phyloP scores from a whole-genome alignment of 2,888 invertebrate genomes.

The Zygogramma bicolorata region DNA sequence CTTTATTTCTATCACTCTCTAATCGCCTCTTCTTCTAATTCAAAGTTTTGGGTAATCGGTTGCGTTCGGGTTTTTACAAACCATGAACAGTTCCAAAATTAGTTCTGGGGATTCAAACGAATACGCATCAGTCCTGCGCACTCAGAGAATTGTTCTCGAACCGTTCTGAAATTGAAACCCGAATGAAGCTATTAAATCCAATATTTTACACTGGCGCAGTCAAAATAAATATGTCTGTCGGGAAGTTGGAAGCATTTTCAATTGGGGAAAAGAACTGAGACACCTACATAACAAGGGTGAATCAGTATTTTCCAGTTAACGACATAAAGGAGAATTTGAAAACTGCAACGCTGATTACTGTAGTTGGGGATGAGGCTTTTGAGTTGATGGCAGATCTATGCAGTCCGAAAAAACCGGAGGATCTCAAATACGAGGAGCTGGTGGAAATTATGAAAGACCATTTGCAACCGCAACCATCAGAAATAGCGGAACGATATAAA shows the following conservation, averaged over 20 bases:
- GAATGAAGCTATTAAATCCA: too few relatives aligned
- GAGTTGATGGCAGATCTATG: background rate
- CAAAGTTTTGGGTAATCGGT: too few relatives aligned
- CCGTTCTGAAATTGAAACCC: too few relatives aligned
- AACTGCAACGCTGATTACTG: background rate
- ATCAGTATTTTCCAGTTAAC: too few relatives aligned
- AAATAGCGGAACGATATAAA: background rate
- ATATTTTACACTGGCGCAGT: background rate
- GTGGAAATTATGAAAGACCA: background rate
- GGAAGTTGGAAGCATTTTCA: background rate
- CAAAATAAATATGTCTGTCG: background rate
- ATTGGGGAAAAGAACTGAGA: background rate
- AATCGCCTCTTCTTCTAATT: too few relatives aligned
- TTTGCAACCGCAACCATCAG: background rate
- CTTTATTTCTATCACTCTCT: too few relatives aligned
- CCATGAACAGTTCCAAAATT: too few relatives aligned
- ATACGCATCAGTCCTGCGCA: too few relatives aligned
- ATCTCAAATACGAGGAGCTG: background rate
- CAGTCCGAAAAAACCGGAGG: background rate
- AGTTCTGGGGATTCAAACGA: too few relatives aligned
- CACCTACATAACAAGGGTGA: background rate
- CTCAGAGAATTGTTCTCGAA: too few relatives aligned
- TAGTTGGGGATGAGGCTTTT: background rate
- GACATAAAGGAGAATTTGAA: too few relatives aligned
- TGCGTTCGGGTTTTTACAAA: too few relatives aligned